Conservation (phyloP, 1,140 invertebrate genomes). For the Megathymus violae region DNA sequence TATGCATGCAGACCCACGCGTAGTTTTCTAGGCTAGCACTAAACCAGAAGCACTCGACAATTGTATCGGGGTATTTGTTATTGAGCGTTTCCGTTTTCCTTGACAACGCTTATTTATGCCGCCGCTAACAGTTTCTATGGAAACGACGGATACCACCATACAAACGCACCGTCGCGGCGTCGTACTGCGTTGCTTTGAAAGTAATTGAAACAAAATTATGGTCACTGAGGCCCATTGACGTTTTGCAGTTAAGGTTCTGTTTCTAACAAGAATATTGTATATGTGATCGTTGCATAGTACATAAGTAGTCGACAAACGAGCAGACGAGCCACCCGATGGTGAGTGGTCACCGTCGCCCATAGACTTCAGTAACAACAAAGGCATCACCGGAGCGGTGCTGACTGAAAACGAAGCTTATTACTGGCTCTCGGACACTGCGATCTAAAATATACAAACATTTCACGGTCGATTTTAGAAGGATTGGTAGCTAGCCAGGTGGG, state of each 20-base stretch:
- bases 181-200: too few species aligned
- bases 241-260: not conserved
- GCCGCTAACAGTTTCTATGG: slow-evolving; percentile 18
- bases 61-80: slow-evolving; percentile 32
- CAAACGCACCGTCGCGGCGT: not conserved
- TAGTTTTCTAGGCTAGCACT: slow-evolving; percentile 12
- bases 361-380: too few species aligned
- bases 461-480: too few species aligned
- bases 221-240: not conserved
- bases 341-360: too few species aligned
- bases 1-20: slow-evolving; percentile 24
- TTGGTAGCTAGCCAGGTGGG: too few species aligned
- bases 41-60: slow-evolving; percentile 26
- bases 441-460: too few species aligned
- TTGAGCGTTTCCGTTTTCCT: slow-evolving; percentile 22
- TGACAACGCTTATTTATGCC: slow-evolving; percentile 24
- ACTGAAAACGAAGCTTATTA: too few species aligned
- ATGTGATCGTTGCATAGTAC: not conserved
- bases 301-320: too few species aligned
- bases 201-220: not conserved
- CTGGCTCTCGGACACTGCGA: too few species aligned
- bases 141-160: slow-evolving; percentile 5
- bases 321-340: too few species aligned
- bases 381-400: too few species aligned
- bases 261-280: too few species aligned